Evolutionary conservation across 2,113 vertebrate genomes (phyloP).

Genomic region (Pluvianellus socialis): DNA sequence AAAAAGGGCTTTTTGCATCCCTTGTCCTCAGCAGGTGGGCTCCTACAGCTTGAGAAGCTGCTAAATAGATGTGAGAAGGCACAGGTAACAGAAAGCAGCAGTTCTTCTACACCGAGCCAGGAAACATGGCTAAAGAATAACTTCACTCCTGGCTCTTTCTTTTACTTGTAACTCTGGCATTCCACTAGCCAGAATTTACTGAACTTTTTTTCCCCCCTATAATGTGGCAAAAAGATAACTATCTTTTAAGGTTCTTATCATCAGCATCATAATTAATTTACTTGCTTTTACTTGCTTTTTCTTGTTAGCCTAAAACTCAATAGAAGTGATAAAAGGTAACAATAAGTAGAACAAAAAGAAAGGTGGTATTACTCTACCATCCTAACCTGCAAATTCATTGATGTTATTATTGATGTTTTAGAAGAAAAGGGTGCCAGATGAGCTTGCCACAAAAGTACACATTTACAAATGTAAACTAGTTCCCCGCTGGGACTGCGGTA

Average conservation of each 20-base stretch:
- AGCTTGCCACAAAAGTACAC: neutral
- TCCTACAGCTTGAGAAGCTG: neutral
- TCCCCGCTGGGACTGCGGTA: neutral
- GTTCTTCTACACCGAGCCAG: neutral
- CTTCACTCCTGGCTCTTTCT: neutral
- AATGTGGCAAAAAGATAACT: neutral
- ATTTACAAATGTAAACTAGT: neutral
- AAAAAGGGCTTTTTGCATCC: neutral
- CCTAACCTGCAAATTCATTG: neutral
- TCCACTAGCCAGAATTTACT: neutral
- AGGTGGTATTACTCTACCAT: neutral
- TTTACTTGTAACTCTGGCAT: neutral
- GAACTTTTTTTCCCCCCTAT: neutral
- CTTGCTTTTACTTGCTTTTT: neutral
- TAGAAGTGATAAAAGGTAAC: neutral
- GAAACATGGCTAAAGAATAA: neutral
- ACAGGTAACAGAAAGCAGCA: neutral
- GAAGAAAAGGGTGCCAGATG: neutral
- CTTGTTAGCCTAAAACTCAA: neutral
- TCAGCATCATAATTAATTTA: neutral
- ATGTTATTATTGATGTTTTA: neutral
- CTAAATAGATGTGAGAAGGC: neutral
- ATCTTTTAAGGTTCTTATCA: neutral
- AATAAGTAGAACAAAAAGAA: neutral
- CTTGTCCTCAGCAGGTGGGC: neutral